phyloP scores from a whole-genome alignment of 1,140 invertebrate genomes.

The Drosophila guanche region DNA sequence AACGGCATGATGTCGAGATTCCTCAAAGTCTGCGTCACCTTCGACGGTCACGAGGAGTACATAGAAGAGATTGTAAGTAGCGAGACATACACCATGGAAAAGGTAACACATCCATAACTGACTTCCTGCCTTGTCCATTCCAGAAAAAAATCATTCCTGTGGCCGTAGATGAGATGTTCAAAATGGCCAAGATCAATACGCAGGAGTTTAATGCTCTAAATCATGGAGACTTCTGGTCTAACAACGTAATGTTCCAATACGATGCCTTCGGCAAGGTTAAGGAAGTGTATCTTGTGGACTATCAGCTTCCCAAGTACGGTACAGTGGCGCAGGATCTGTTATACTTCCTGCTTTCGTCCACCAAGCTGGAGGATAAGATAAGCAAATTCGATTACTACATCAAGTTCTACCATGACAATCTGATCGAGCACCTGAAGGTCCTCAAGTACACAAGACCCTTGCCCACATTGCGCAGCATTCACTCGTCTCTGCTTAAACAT shows the following conservation, averaged over 20 bases:
- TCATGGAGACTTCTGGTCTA: constrained; percentile 86
- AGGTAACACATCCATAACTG: not conserved
- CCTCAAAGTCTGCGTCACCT: constrained; percentile 43
- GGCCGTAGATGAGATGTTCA: constrained; percentile 37
- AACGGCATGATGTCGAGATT: constrained; percentile 27
- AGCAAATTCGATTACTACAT: constrained; percentile 72
- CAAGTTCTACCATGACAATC: constrained; percentile 68
- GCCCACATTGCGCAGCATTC: constrained; percentile 60
- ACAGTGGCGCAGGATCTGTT: constrained; percentile 59
- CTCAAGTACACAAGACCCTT: constrained; percentile 63
- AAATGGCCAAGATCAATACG: constrained; percentile 52
- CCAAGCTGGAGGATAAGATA: constrained; percentile 67
- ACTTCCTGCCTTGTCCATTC: not conserved
- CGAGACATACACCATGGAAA: not conserved
- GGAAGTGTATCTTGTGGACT: constrained; percentile 68
- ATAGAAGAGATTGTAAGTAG: constrained; percentile 55
- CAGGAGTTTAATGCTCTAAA: constrained; percentile 86
- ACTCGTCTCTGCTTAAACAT: constrained; percentile 52
- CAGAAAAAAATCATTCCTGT: constrained; percentile 34
- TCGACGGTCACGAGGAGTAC: constrained; percentile 52
- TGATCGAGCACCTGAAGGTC: constrained; percentile 52
- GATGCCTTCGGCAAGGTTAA: constrained; percentile 81
- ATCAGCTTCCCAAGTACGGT: constrained; percentile 65
- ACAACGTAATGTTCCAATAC: constrained; percentile 87
- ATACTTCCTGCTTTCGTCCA: constrained; percentile 68